Percentiles rank a stretch among this genome's conserved stretches.
Conservation (phyloP, 1,140 invertebrate species). For the Teleogryllus occipitalis region DNA sequence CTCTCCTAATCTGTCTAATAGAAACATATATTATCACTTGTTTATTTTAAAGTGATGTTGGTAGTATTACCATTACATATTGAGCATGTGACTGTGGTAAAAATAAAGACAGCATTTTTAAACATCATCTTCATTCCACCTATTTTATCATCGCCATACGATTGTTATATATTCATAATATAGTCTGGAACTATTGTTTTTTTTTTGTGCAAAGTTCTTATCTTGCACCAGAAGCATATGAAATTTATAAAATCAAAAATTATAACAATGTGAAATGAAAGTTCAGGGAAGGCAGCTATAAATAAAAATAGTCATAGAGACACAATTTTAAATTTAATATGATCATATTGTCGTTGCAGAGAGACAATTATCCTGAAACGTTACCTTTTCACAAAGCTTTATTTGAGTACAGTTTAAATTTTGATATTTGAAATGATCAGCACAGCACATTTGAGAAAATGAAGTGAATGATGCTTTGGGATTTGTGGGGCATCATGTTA, state of each 20-base stretch:
- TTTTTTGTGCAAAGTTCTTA: not conserved
- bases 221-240: not conserved
- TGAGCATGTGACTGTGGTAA: not conserved
- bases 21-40: not conserved
- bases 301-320: not conserved
- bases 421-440: not conserved
- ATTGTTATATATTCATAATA: not conserved
- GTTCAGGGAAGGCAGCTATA: not conserved
- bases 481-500: not conserved
- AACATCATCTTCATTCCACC: not conserved
- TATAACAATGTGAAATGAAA: not conserved
- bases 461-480: not conserved
- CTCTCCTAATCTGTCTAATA: not conserved
- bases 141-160: not conserved
- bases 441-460: not conserved
- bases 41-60: not conserved
- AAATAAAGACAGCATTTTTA: not conserved
- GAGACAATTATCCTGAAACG: not conserved
- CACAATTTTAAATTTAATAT: not conserved
- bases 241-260: not conserved
- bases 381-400: not conserved
- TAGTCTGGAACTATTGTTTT: not conserved
- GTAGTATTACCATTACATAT: not conserved
- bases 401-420: not conserved
- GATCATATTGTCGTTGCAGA: not conserved